Percentiles rank a stretch among this genome's conserved stretches.
Conservation (phyloP, 2,113 vertebrate species). For the Rostratula benghalensis region DNA sequence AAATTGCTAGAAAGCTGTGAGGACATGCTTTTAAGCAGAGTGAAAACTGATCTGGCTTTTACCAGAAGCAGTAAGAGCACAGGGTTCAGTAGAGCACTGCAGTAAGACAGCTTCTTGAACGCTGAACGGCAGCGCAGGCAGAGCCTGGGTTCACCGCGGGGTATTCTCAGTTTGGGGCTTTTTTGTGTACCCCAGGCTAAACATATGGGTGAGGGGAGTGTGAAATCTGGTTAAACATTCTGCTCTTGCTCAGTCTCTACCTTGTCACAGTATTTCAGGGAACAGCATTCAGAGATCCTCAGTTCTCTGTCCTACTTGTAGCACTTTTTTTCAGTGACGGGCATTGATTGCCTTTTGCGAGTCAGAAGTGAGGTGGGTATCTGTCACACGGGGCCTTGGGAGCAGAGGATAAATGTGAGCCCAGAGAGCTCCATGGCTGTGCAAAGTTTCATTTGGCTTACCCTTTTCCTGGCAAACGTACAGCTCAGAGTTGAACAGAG, state of each 20-base stretch:
- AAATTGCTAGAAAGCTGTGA: background rate
- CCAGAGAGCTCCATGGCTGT: background rate
- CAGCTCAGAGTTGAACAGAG: background rate
- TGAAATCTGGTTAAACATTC: background rate
- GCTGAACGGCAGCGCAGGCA: rapidly evolving
- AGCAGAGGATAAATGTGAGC: background rate
- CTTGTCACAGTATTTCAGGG: background rate
- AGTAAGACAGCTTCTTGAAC: background rate
- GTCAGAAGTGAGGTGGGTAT: background rate
- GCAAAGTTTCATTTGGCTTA: background rate
- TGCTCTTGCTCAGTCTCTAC: background rate
- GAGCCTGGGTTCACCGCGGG: background rate
- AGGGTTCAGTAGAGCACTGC: background rate
- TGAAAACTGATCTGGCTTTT: background rate
- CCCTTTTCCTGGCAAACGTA: background rate
- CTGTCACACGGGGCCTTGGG: background rate
- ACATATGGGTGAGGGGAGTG: rapidly evolving
- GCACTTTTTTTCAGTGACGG: background rate
- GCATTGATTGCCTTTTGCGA: background rate
- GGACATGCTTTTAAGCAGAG: background rate
- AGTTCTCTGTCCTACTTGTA: background rate
- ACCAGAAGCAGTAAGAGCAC: background rate
- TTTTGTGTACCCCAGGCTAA: background rate
- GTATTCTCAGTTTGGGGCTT: background rate
- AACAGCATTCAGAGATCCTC: background rate